Base-by-base conservation (phyloP, 2,797 vertebrate genomes). In the Malacoctenus gilli region DNA sequence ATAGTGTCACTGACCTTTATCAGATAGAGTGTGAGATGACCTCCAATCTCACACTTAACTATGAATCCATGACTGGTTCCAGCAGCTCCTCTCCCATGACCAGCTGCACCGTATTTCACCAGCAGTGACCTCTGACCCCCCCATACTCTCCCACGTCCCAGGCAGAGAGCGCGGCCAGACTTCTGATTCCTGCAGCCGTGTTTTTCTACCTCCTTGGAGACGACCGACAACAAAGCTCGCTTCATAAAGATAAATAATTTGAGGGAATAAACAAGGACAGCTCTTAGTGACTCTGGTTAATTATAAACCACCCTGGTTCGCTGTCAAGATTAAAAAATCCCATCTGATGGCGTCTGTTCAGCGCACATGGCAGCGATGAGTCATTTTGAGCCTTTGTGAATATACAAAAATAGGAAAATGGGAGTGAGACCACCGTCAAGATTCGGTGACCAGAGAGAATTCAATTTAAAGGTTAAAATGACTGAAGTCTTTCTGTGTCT, bases 1-100 rank as follows among this genome's bases (percentile, higher is more conserved):
- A 86, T 68, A 57, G 61, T 86, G 80, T 82, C 75, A 34, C 56
- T 84, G 78, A 88, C 85, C 83, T 81, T 73, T 80, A 78, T 79
- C 71, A 68, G 54, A 79, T 61, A 51, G 59, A 59, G 47, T 80
- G 73, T 82, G 68, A 79, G 65, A 73, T 72, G 74, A 78, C 68
- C 77, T 67, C 54, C 48, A 72, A 63, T 79, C 70, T 81, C 77
- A 73, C 70, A 80, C 77, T 75, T 74, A 38, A 49, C 67, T 37
- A 49, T 58, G 64, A 80, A 77, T 80, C 65, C 76, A 59, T 49
- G 30, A 2, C 53, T 49, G 61, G 64, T 43, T 58, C 52, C 59
- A 25, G 61, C 55, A 51, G 77, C 61, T 41, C 53, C 25, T 35
- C 49, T 60, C 48, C 43, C 49, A 18, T 72, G 64, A 68, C 56